Evolutionary conservation across 1,140 invertebrate genomes (phyloP), one percentile per base, ranked within the genome.

Genomic region (Heterodera schachtii): DNA sequence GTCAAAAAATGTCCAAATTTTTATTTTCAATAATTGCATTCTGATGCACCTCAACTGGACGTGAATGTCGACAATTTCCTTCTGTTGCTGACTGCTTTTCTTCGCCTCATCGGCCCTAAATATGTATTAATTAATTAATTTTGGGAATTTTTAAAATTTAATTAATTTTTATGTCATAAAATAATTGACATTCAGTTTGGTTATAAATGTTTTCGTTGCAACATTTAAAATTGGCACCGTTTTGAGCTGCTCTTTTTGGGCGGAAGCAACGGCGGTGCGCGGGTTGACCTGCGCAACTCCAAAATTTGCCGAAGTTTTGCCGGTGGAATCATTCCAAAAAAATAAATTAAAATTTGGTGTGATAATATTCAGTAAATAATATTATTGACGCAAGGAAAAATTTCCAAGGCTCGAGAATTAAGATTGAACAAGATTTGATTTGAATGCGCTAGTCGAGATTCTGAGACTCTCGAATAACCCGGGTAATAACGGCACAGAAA

Each of bases 211-310:
- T 31, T 31, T 31, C 31, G 31, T 31, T 31, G 31, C 31, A 31
- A 31, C 31, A 31, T 31, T 31, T 31, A 31, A 31, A 31, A 31
- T 31, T 31, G 31, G 31, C 57, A 64, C 57, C 16, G 11, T 64
- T 64, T 64, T 60, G 85, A 80, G 57, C 79, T 82, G 57, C 79
- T 82, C 85, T 19, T 64, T 52, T 83, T 84, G 16, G 86, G 89
- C 87, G 75, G 86, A 82, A 76, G 82, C 84, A 76, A 90, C 87
- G 73, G 91, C 88, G 83, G 90, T 79, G 66, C 86, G 81, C 73
- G 90, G 85, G 83, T 90, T 46, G 60, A 76, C 90, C 5, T 93
- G 94, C 66, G 94, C 94, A n/a, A 90, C 64, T 78, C 94, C 94
- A 75, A 94, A 94, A 90, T 87, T 75, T 89, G 87, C 47, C 86